These are phyloP conservation scores for Vannuccia rotundouncinata DNA, from an alignment of 2,888 invertebrate species.

Conservation along the genomic window DNA sequence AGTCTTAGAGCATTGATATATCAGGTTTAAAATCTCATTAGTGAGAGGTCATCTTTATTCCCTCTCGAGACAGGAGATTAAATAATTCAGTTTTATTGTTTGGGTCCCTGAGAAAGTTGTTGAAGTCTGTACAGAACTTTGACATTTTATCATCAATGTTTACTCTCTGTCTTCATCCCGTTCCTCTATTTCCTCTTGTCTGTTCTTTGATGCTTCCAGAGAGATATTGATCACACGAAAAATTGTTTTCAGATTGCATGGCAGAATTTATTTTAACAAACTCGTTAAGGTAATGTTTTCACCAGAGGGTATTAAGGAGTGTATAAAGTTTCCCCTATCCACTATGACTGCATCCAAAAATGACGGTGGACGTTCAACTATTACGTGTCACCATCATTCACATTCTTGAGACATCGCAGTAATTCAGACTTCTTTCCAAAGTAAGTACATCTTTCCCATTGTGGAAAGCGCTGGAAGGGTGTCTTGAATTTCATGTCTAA, in stretches of 20 bases:
- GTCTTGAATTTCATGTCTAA: background rate
- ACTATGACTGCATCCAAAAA: too few relatives aligned
- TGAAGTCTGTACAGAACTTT: constrained; percentile 21
- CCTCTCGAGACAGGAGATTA: background rate
- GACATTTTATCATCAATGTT: background rate
- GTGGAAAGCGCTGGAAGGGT: background rate
- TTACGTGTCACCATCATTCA: background rate
- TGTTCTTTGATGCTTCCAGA: constrained; percentile 6
- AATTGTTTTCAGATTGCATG: constrained; percentile 9
- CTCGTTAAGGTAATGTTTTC: too few relatives aligned
- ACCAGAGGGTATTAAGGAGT: too few relatives aligned
- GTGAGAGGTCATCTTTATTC: background rate
- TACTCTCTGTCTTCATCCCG: background rate
- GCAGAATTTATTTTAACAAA: too few relatives aligned
- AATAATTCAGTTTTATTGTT: constrained; percentile 1
- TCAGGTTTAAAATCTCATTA: constrained; percentile 2
- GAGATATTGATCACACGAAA: background rate
- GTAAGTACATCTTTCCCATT: constrained; percentile 22
- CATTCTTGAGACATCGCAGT: background rate
- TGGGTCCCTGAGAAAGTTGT: background rate
- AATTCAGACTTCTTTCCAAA: constrained; percentile 6
- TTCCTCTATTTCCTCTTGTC: background rate
- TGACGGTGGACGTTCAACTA: background rate
- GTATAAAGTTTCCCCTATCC: too few relatives aligned
- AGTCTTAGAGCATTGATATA: background rate